A percentile compares a stretch with the other conserved stretches of the same genome.
phyloP scores from a whole-genome alignment of 1,140 invertebrate species.

The Hyles vespertilio region DNA sequence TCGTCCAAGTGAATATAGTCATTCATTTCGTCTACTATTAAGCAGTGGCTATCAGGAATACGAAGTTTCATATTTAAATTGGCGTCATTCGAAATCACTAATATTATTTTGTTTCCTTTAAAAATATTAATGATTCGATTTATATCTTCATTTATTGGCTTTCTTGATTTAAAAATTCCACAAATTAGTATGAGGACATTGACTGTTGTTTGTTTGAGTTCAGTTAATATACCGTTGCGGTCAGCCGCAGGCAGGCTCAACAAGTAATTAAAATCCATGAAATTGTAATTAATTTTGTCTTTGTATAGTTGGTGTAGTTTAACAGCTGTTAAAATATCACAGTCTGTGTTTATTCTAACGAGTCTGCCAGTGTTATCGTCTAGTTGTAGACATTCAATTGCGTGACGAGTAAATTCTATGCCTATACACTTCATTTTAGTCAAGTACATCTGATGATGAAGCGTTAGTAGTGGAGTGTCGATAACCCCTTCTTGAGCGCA shows the following conservation, averaged over 20 bases:
- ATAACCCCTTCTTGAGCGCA: slow-evolving; percentile 18
- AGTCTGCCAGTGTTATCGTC: slow-evolving; percentile 1
- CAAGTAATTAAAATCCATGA: slow-evolving; percentile 22
- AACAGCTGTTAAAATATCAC: slow-evolving; percentile 12
- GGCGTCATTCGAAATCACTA: slow-evolving; percentile 11
- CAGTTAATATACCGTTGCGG: slow-evolving; percentile 13
- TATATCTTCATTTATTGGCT: slow-evolving; percentile 1
- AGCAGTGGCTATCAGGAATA: not conserved
- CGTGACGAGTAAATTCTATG: slow-evolving; percentile 14
- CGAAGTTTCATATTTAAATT: not conserved
- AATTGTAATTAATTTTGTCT: slow-evolving; percentile 8
- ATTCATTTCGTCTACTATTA: slow-evolving; percentile 8
- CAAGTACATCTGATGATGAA: slow-evolving; percentile 20
- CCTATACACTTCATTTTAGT: slow-evolving; percentile 14
- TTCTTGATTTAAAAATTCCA: slow-evolving; percentile 6
- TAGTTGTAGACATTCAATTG: slow-evolving; percentile 9
- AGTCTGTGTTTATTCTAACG: slow-evolving; percentile 11
- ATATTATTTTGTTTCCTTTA: slow-evolving; percentile 12
- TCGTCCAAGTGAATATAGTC: slow-evolving; percentile 9
- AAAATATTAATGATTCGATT: slow-evolving; percentile 6
- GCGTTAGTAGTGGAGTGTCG: slow-evolving; percentile 18
- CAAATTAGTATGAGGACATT: slow-evolving; percentile 14
- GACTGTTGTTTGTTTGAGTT: slow-evolving; percentile 12
- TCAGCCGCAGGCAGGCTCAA: slow-evolving; percentile 12
- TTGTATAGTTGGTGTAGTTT: slow-evolving; percentile 19